Conservation (phyloP, 2,113 vertebrate genomes). For the Rhinichthys klamathensis region DNA sequence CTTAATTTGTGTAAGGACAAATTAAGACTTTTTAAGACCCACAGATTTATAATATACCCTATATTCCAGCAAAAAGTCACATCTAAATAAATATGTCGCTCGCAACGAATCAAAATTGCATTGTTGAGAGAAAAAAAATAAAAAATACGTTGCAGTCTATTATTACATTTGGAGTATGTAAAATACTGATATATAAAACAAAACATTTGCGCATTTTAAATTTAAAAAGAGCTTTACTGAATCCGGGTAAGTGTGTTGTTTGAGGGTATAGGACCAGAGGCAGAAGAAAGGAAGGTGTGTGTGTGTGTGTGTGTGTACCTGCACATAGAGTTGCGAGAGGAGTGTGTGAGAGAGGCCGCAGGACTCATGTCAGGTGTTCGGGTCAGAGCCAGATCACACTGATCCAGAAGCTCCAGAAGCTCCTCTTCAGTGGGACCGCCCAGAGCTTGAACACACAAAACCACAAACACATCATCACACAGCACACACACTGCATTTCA, state of each 20-base stretch:
- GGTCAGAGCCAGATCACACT: slow-evolving; percentile 84
- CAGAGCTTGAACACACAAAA: slow-evolving; percentile 65
- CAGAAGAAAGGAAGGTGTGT: no score
- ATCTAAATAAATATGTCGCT: neutral
- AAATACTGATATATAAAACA: no score
- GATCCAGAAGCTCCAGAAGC: slow-evolving; percentile 85
- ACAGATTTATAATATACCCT: no score
- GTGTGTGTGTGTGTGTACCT: slow-evolving; percentile 72
- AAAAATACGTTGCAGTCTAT: neutral
- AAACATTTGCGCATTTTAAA: neutral
- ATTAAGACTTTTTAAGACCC: no score
- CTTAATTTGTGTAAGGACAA: no score
- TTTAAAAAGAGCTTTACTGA: neutral
- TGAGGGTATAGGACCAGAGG: neutral
- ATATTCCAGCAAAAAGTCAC: no score
- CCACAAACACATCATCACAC: neutral
- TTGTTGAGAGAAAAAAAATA: no score
- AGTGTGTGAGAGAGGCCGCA: slow-evolving; percentile 59
- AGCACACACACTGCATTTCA: slow-evolving; percentile 14
- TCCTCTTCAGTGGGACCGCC: slow-evolving; percentile 87
- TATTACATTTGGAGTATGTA: neutral
- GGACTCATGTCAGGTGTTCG: slow-evolving; percentile 78
- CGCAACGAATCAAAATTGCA: no score
- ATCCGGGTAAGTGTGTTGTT: no score
- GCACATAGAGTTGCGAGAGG: slow-evolving; percentile 73